Conservation (phyloP, 92 coral and sea anemone species). For the Micromussa lordhowensis region DNA sequence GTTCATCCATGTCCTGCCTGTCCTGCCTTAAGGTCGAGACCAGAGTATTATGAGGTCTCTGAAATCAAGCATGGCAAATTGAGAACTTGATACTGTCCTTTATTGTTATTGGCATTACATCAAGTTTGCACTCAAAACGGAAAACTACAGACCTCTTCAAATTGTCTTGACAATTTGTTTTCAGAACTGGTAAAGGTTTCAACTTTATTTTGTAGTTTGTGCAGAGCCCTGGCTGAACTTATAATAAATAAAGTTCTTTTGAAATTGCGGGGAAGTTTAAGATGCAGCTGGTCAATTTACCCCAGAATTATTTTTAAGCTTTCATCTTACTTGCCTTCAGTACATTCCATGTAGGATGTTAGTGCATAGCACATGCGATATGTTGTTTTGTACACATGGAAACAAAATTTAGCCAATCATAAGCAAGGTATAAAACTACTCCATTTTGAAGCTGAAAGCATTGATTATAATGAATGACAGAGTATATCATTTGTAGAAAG, state of each 20-base stretch:
- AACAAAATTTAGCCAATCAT: background rate
- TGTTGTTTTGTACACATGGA: background rate
- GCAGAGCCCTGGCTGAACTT: too few species aligned
- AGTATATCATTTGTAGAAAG: constrained; percentile 46
- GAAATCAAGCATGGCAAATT: background rate
- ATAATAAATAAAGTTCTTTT: too few species aligned
- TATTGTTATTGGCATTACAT: too few species aligned
- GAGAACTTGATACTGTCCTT: background rate
- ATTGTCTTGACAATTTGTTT: too few species aligned
- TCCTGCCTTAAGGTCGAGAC: background rate
- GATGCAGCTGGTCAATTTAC: constrained; percentile 1
- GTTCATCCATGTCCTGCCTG: background rate
- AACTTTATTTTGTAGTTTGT: too few species aligned
- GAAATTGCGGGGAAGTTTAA: constrained; percentile 8
- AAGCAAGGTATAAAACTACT: constrained; percentile 1
- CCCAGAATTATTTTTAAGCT: background rate
- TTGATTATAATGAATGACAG: background rate
- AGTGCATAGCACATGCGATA: background rate
- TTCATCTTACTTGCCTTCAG: background rate
- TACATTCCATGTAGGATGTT: background rate
- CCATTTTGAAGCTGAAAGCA: constrained; percentile 27
- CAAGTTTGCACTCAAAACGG: too few species aligned
- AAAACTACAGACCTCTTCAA: too few species aligned
- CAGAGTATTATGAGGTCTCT: background rate
- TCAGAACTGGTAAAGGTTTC: too few species aligned